Conservation (phyloP, 1,140 invertebrate genomes). For the Plectus sambesii region DNA sequence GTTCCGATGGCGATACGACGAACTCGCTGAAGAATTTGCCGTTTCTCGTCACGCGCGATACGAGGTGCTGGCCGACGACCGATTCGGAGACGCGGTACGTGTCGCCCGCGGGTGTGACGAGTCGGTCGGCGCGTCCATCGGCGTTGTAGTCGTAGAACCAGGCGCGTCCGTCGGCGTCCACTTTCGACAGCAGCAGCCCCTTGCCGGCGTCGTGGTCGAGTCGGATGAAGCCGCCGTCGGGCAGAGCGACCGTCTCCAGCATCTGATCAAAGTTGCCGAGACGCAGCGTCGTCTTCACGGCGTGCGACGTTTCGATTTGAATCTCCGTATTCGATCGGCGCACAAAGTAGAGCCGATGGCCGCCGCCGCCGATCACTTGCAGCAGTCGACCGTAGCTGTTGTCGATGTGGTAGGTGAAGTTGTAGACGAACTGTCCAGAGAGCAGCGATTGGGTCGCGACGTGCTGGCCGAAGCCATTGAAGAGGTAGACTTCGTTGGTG, state of each 20-base stretch:
- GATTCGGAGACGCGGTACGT: constrained; percentile 3
- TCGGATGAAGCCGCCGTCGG: neutral
- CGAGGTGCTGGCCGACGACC: too few species aligned
- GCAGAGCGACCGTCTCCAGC: constrained; percentile 12
- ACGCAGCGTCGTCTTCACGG: constrained; percentile 2
- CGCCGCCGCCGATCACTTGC: constrained; percentile 6
- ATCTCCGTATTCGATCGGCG: constrained; percentile 7
- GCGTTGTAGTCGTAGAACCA: constrained; percentile 15
- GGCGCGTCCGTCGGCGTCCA: constrained; percentile 7
- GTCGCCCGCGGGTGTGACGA: constrained; percentile 7
- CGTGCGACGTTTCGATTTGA: constrained; percentile 10
- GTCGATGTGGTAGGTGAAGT: constrained; percentile 22
- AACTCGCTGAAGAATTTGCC: too few species aligned
- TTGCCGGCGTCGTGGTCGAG: constrained; percentile 3
- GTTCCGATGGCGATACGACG: too few species aligned
- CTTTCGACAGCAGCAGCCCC: constrained; percentile 6
- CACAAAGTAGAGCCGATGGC: constrained; percentile 6
- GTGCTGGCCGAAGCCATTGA: constrained; percentile 18
- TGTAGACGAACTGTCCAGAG: constrained; percentile 14
- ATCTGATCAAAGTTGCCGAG: constrained; percentile 12
- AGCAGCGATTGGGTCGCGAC: constrained; percentile 14
- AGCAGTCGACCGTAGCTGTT: constrained; percentile 7
- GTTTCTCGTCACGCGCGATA: too few species aligned
- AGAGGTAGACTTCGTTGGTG: constrained; percentile 13
- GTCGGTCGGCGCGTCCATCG: constrained; percentile 2